These are phyloP conservation scores for Heterotilapia buettikoferi DNA, from an alignment of 2,113 vertebrate genomes.

Conservation along the genomic window DNA sequence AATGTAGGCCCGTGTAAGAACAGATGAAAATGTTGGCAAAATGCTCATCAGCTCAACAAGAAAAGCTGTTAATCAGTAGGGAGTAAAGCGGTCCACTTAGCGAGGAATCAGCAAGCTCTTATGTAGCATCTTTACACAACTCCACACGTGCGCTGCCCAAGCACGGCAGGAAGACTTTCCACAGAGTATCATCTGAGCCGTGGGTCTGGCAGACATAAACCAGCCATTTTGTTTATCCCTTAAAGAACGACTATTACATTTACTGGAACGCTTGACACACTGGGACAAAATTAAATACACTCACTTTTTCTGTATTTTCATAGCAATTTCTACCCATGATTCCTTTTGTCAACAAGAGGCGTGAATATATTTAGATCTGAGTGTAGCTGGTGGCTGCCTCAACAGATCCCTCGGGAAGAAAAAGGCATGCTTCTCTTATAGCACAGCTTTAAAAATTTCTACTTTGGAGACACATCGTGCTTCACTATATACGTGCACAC, in stretches of 20 bases:
- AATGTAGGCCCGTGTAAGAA: not conserved
- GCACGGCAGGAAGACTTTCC: conserved; percentile 32
- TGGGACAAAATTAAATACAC: conserved; percentile 10
- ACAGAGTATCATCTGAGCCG: conserved; percentile 45
- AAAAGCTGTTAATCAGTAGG: not conserved
- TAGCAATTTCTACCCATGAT: conserved; percentile 35
- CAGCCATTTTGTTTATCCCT: conserved; percentile 61
- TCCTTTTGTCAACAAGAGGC: conserved; percentile 50
- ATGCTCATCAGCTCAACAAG: not conserved
- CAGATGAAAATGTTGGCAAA: not conserved
- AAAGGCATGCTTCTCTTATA: conserved; percentile 23
- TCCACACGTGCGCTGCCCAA: not conserved
- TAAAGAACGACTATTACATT: conserved; percentile 62
- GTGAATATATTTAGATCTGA: conserved; percentile 53
- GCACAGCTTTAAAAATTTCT: conserved; percentile 33
- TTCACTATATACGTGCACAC: not conserved
- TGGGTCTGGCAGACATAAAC: conserved; percentile 60
- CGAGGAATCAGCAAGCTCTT: not conserved
- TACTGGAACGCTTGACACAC: conserved; percentile 40
- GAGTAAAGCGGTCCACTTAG: not conserved
- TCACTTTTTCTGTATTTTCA: conserved; percentile 36
- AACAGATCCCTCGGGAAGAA: conserved; percentile 33
- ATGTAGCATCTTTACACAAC: conserved; percentile 8
- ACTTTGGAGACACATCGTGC: not conserved
- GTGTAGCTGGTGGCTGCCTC: conserved; percentile 31